Evolutionary conservation across 2,888 invertebrate species (phyloP).

Genomic region (Melieria crassipennis): DNA sequence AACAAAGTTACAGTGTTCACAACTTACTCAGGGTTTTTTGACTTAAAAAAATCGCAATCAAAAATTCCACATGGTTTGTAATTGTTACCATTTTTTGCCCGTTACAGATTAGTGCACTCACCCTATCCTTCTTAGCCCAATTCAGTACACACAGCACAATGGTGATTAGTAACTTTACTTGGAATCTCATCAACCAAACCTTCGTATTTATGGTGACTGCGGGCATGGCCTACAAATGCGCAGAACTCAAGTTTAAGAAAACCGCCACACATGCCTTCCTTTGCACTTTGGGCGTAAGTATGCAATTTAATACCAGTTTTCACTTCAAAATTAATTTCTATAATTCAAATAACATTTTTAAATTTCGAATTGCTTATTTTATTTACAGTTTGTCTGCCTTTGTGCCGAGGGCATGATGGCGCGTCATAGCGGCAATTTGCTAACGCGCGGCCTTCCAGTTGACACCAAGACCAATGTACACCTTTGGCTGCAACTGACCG

Average conservation of each 20-base stretch:
- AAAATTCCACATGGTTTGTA: too few relatives aligned
- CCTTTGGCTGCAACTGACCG: constrained; percentile 50
- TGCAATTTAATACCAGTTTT: background rate
- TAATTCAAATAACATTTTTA: background rate
- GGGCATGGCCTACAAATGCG: constrained; percentile 51
- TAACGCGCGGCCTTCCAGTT: constrained; percentile 42
- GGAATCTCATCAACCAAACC: constrained; percentile 44
- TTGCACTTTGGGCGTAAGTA: constrained; percentile 61
- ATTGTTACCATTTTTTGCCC: constrained; percentile 20
- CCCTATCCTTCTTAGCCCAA: background rate
- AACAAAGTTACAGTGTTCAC: too few relatives aligned
- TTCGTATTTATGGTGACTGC: constrained; percentile 47
- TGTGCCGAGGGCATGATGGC: constrained; percentile 60
- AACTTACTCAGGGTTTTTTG: too few relatives aligned
- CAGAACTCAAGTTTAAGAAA: constrained; percentile 54
- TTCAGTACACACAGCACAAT: background rate
- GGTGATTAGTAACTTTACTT: constrained; percentile 23
- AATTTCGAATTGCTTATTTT: background rate
- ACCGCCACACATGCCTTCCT: constrained; percentile 62
- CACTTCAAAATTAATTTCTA: background rate
- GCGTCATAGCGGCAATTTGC: constrained; percentile 50
- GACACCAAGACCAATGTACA: constrained; percentile 51
- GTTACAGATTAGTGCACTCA: too few relatives aligned
- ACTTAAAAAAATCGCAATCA: too few relatives aligned
- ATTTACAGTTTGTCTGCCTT: constrained; percentile 55